phyloP scores from a whole-genome alignment of 2,113 vertebrate genomes.

The Rattus rattus region DNA sequence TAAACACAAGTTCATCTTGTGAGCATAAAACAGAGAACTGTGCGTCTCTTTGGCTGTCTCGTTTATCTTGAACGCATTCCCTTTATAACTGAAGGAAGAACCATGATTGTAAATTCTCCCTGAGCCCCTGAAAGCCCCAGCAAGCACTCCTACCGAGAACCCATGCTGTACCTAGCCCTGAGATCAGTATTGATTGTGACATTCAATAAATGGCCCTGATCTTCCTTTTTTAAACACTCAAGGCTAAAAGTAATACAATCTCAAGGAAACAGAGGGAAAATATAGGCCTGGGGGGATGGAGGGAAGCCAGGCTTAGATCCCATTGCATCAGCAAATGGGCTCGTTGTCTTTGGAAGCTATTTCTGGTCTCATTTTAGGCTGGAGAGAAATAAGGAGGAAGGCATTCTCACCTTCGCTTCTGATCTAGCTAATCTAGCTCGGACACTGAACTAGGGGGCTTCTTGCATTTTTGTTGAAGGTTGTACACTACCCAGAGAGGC shows the following conservation, averaged over 20 bases:
- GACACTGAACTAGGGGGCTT: neutral
- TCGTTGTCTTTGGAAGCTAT: constrained; percentile 16
- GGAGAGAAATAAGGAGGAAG: neutral
- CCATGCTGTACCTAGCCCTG: constrained; percentile 14
- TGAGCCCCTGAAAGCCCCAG: constrained; percentile 19
- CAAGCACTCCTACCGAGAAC: constrained; percentile 22
- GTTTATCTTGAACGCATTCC: constrained; percentile 53
- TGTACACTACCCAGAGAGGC: neutral
- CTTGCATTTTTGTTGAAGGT: neutral
- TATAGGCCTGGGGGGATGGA: neutral
- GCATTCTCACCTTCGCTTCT: neutral
- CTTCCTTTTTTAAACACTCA: constrained; percentile 64
- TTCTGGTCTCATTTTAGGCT: neutral
- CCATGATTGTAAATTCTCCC: constrained; percentile 62
- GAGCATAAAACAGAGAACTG: constrained; percentile 38
- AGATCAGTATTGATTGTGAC: constrained; percentile 59
- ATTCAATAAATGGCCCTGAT: constrained; percentile 60
- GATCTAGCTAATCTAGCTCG: neutral
- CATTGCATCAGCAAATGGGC: constrained; percentile 18
- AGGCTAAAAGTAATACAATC: constrained; percentile 56
- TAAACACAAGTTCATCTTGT: constrained; percentile 61
- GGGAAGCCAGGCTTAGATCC: neutral
- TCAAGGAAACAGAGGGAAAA: constrained; percentile 46
- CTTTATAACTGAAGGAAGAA: constrained; percentile 57
- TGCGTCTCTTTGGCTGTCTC: constrained; percentile 44